These are phyloP conservation scores for Calliscelio sp. DNA, from an alignment of 2,888 invertebrate species.

Conservation along the genomic window DNA sequence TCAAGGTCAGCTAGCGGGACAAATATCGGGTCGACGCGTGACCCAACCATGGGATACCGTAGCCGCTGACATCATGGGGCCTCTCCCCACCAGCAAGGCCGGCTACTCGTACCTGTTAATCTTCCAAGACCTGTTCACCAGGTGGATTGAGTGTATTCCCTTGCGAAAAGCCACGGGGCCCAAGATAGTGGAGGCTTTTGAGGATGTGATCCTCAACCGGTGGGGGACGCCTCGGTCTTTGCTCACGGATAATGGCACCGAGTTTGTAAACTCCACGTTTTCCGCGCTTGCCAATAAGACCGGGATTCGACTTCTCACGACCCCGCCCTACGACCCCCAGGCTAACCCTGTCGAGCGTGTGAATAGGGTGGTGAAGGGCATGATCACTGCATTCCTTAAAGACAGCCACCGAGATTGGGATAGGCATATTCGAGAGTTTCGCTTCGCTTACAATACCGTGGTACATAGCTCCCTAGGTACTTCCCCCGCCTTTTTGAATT, in stretches of 20 bases:
- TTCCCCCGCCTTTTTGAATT: not conserved
- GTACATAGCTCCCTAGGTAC: too few species aligned
- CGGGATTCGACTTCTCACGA: not conserved
- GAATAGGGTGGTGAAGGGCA: slow-evolving; percentile 2
- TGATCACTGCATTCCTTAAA: not conserved
- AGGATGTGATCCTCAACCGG: slow-evolving; percentile 64
- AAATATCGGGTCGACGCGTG: not conserved
- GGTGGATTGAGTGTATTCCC: slow-evolving; percentile 52
- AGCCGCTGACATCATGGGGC: too few species aligned
- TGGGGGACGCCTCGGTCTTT: slow-evolving; percentile 73
- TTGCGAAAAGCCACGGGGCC: slow-evolving; percentile 47
- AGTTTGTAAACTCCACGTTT: slow-evolving; percentile 61
- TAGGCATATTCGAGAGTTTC: not conserved
- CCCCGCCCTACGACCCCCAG: slow-evolving; percentile 1
- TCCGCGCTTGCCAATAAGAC: not conserved
- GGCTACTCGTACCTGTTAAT: too few species aligned
- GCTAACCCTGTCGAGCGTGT: slow-evolving; percentile 23
- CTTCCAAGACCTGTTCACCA: slow-evolving; percentile 50
- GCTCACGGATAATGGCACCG: slow-evolving; percentile 74
- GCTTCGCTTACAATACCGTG: slow-evolving; percentile 16
- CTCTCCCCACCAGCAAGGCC: too few species aligned
- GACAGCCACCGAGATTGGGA: slow-evolving; percentile 19
- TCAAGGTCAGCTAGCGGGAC: not conserved
- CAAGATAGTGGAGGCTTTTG: slow-evolving; percentile 42
- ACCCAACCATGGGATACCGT: slow-evolving; percentile 9